phyloP scores from a whole-genome alignment of 2,797 vertebrate species.

The Macrochelys suwanniensis region DNA sequence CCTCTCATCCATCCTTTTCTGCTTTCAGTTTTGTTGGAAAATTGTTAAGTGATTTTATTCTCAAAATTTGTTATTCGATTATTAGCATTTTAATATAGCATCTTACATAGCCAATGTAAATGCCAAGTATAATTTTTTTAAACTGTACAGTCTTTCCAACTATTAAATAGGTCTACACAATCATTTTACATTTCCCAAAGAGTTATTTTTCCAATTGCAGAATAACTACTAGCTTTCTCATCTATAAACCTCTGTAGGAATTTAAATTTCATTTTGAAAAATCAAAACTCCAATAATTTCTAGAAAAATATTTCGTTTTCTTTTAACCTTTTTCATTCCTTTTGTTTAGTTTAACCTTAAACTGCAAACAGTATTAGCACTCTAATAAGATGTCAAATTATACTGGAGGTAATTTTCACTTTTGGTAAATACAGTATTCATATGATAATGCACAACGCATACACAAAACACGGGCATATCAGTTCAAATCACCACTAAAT shows the following conservation, averaged over 20 bases:
- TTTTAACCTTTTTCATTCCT: conserved; percentile 50
- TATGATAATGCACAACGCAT: background rate
- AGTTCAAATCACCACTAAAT: conserved; percentile 1
- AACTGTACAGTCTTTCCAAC: background rate
- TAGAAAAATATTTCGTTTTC: conserved; percentile 26
- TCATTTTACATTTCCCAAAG: background rate
- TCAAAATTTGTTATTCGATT: background rate
- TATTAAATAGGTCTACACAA: background rate
- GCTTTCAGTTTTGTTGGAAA: background rate
- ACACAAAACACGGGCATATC: background rate
- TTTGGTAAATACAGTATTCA: conserved; percentile 44
- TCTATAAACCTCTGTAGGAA: background rate
- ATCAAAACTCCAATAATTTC: conserved; percentile 11
- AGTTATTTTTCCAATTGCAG: conserved; percentile 13
- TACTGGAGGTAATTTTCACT: conserved; percentile 49
- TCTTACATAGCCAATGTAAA: background rate
- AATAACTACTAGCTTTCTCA: background rate
- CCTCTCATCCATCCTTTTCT: background rate
- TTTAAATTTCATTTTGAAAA: conserved; percentile 34
- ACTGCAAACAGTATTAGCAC: conserved; percentile 55
- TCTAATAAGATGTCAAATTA: conserved; percentile 63
- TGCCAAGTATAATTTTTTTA: background rate
- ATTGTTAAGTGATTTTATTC: background rate
- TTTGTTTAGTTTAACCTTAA: conserved; percentile 63
- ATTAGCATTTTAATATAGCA: background rate